A percentile compares a stretch with the other conserved stretches of the same genome.
Evolutionary conservation across 2,888 invertebrate genomes (phyloP).

Genomic region (Candidula unifasciata): DNA sequence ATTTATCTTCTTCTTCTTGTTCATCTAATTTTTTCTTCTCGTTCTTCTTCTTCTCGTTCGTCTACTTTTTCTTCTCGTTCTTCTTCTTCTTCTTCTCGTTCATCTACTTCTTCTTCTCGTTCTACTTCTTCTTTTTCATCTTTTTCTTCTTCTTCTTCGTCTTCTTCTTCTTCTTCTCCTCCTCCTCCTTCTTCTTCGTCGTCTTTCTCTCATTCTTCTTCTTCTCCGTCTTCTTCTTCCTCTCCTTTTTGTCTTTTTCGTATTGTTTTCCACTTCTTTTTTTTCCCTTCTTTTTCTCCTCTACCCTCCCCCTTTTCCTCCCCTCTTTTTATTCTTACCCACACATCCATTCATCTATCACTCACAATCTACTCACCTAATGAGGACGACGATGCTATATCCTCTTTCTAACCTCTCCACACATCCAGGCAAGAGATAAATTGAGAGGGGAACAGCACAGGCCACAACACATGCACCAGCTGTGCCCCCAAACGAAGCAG

Average conservation of each 20-base stretch:
- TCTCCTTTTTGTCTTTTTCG: background rate
- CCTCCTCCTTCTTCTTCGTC: background rate
- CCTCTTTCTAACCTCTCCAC: too few relatives aligned
- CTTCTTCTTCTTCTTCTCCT: background rate
- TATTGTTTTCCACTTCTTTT: background rate
- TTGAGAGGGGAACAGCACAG: too few relatives aligned
- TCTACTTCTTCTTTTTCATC: background rate
- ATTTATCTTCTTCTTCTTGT: too few relatives aligned
- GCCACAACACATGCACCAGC: too few relatives aligned
- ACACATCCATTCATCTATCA: too few relatives aligned
- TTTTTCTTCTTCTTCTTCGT: background rate
- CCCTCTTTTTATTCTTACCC: background rate
- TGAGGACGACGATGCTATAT: too few relatives aligned
- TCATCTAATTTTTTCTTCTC: too few relatives aligned
- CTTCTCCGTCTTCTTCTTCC: background rate
- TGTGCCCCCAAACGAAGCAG: too few relatives aligned
- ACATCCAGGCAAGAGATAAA: too few relatives aligned
- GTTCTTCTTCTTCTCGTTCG: too few relatives aligned
- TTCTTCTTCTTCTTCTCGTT: background rate
- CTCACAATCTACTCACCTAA: too few relatives aligned
- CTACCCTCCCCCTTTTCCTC: background rate
- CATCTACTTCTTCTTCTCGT: background rate
- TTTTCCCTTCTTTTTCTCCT: background rate
- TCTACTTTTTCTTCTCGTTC: too few relatives aligned
- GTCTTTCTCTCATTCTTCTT: background rate